phyloP scores from a whole-genome alignment of 2,888 invertebrate species.

The Chesias legatella region DNA sequence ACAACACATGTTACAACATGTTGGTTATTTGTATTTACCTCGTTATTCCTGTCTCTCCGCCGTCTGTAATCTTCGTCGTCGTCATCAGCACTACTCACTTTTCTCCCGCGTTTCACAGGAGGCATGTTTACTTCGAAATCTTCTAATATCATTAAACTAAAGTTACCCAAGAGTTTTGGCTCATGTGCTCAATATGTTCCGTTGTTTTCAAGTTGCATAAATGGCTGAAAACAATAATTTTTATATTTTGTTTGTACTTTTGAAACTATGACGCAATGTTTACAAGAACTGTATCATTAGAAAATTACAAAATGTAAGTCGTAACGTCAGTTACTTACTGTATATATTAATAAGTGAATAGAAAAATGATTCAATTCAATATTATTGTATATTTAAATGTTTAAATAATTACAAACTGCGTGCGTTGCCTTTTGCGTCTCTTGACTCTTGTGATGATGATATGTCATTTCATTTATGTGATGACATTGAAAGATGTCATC shows the following conservation, averaged over 20 bases:
- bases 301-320: no score
- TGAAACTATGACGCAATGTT: constrained; percentile 35
- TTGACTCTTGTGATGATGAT: no score
- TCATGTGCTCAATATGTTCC: constrained; percentile 20
- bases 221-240: background rate
- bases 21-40: constrained; percentile 63
- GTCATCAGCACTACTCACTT: constrained; percentile 81
- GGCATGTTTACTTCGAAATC: constrained; percentile 52
- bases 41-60: constrained; percentile 88
- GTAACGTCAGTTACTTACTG: no score
- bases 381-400: no score
- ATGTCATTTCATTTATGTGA: no score
- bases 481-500: no score
- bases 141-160: constrained; percentile 57
- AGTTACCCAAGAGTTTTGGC: constrained; percentile 12
- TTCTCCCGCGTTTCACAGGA: constrained; percentile 62
- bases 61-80: constrained; percentile 87
- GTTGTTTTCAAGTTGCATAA: background rate
- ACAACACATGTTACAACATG: no score
- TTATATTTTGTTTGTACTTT: constrained; percentile 11
- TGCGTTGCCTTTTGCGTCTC: no score
- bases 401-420: no score
- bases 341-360: no score
- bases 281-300: constrained; percentile 14
- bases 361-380: no score